These are phyloP conservation scores for Lymantria dispar DNA, from an alignment of 2,888 invertebrate genomes.

Conservation along the genomic window DNA sequence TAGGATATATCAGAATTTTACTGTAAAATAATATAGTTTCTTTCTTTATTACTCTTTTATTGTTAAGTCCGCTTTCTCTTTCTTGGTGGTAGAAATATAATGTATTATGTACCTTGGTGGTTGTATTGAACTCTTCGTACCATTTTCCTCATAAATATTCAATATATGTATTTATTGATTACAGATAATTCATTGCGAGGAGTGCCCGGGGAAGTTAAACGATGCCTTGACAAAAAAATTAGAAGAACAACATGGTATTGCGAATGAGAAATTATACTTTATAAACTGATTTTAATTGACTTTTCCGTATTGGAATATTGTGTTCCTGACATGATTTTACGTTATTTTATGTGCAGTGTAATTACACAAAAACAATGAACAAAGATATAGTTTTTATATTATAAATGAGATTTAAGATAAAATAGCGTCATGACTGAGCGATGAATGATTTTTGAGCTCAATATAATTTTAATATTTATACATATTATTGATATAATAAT, in stretches of 20 bases:
- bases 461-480: slow-evolving; percentile 6
- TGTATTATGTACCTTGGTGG: background rate
- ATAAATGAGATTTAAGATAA: background rate
- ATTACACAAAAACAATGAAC: slow-evolving; percentile 15
- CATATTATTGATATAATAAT: too few species aligned
- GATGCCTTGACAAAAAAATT: slow-evolving; percentile 59
- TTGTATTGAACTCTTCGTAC: background rate
- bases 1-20: too few species aligned
- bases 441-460: background rate
- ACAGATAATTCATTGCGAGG: slow-evolving; percentile 77
- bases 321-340: slow-evolving; percentile 7
- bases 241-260: slow-evolving; percentile 79
- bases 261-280: slow-evolving; percentile 50
- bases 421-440: background rate
- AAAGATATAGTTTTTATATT: slow-evolving; percentile 11
- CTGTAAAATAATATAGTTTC: too few species aligned
- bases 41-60: too few species aligned
- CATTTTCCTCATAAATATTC: background rate
- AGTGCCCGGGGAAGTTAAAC: slow-evolving; percentile 73
- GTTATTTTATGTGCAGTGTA: background rate
- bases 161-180: slow-evolving; percentile 36
- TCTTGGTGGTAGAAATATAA: background rate
- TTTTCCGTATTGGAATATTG: slow-evolving; percentile 12
- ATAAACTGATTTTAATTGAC: slow-evolving; percentile 11
- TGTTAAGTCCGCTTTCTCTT: background rate